Base-by-base conservation (phyloP, 2,797 vertebrate genomes). In the Apogon hyalosoma region DNA sequence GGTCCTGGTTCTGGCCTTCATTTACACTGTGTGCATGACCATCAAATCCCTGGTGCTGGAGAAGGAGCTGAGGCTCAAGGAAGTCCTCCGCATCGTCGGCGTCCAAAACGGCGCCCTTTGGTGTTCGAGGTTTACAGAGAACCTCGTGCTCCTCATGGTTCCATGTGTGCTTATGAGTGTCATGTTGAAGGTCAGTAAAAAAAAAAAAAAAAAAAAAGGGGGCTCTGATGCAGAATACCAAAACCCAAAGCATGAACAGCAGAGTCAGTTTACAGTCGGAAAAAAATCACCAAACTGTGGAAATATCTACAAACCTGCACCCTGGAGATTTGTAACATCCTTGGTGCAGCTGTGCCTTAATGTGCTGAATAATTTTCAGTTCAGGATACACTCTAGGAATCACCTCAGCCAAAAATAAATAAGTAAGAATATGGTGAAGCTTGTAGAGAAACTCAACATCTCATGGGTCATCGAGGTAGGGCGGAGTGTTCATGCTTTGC, bases 1-100 rank as follows among this genome's bases (percentile, higher is more conserved):
- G 94, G 92, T 94, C 77, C 88, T 95, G 82, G 90, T 92, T 11
- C 77, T 94, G 71, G 80, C 93, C 56, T 93, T 91, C 79, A 90
- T 92, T 75, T 80, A 91, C 72, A 83, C 87, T 0, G 86, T 87
- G 66, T 89, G 75, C 38, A 48, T 85, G 86, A 89, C 1, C 88
- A 94, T 94, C 89, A 94, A 95, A 87, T 70, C 38, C 46, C 41
- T 95, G 54, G 89, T 92, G 13, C 61, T 79, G 84, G 90, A 90
- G 77, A 92, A 94, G 82, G 92, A 93, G 49, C 81, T 89, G 2
- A 85, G 88, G 7, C 82, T 92, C 41, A 94, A 93, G 73, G 92
- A 94, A 55, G 90, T 88, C 0, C 87, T 91, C 49, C 90, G 91
- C 0, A 4, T 66, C 1, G 83, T 85, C 0, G 94, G 87, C 5